Conservation (phyloP, 2,888 invertebrate genomes). For the Molorchus minor region DNA sequence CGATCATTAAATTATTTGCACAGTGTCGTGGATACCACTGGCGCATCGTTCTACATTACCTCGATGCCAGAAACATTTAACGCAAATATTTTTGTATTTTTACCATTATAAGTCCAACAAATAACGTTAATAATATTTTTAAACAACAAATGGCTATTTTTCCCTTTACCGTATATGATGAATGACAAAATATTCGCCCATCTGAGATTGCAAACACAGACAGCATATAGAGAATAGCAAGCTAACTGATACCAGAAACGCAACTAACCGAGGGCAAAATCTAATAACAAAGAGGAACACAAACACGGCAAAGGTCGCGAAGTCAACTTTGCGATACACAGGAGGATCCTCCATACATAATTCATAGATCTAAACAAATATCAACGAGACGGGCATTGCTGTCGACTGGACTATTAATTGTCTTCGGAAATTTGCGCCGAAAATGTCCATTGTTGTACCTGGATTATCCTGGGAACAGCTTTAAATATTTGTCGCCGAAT, state of each 20-base stretch:
- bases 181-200: no score
- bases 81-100: no score
- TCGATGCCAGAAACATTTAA: no score
- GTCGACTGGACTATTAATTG: conserved; percentile 52
- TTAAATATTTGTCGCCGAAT: conserved; percentile 28
- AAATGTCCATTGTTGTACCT: conserved; percentile 43
- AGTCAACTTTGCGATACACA: conserved; percentile 47
- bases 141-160: no score
- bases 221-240: no score
- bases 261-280: conserved; percentile 40
- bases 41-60: no score
- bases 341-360: conserved; percentile 57
- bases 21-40: no score
- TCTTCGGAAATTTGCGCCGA: conserved; percentile 46
- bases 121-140: no score
- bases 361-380: conserved; percentile 60
- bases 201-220: no score
- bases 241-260: conserved; percentile 1
- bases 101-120: no score
- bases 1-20: no score
- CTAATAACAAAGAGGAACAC: conserved; percentile 40
- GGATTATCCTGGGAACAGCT: conserved; percentile 29
- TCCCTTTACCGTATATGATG: no score
- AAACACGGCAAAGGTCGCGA: conserved; percentile 6
- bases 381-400: conserved; percentile 57